These are phyloP conservation scores for Caerostris extrusa DNA, from an alignment of 1,140 invertebrate species.

Conservation along the genomic window DNA sequence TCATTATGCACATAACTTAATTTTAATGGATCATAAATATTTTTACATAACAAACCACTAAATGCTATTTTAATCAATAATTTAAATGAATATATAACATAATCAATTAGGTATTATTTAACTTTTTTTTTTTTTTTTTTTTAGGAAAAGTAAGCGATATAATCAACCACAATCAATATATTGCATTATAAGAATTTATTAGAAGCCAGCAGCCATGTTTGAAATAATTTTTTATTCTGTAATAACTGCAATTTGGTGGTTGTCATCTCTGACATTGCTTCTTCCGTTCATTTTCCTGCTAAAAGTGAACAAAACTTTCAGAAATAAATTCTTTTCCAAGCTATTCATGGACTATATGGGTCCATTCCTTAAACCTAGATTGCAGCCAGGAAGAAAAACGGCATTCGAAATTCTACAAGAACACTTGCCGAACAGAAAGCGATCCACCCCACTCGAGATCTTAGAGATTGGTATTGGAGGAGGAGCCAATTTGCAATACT, in stretches of 20 bases:
- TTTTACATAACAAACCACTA: too few relatives aligned
- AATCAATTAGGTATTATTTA: too few relatives aligned
- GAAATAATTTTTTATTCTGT: background rate
- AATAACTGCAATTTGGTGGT: background rate
- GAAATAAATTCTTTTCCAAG: background rate
- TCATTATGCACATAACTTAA: too few relatives aligned
- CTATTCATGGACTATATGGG: background rate
- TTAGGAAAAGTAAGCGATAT: too few relatives aligned
- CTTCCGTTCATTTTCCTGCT: background rate
- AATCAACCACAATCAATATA: too few relatives aligned
- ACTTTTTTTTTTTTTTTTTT: too few relatives aligned
- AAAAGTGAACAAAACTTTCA: background rate
- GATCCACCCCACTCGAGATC: background rate
- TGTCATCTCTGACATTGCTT: background rate
- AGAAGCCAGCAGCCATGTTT: background rate
- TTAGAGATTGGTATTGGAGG: conserved; percentile 77
- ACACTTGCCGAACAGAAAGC: background rate
- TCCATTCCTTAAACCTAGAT: background rate
- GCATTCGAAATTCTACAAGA: conserved; percentile 20
- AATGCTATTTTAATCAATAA: too few relatives aligned
- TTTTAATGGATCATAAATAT: too few relatives aligned
- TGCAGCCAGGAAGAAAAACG: background rate
- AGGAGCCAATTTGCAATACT: conserved; percentile 71
- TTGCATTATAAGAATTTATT: too few relatives aligned
- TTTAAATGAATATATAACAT: too few relatives aligned